These are phyloP conservation scores for Hololepta plana DNA, from an alignment of 2,888 invertebrate species.

Conservation along the genomic window DNA sequence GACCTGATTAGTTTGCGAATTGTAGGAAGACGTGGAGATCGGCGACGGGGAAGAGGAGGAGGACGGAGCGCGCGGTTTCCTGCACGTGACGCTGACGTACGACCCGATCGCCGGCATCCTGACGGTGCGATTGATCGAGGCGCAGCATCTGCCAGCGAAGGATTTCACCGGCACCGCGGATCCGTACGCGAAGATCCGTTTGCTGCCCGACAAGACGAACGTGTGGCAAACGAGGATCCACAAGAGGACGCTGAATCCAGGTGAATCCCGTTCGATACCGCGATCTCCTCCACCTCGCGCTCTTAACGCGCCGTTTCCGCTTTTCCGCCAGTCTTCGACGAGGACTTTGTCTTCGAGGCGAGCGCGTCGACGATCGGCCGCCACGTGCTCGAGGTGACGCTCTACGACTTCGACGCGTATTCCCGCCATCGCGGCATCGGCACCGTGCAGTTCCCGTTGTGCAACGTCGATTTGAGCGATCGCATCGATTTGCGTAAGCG, in stretches of 20 bases:
- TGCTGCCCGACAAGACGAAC: conserved; percentile 39
- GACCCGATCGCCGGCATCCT: conserved; percentile 44
- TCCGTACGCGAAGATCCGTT: conserved; percentile 46
- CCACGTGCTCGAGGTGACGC: conserved; percentile 38
- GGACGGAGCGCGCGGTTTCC: conserved; percentile 38
- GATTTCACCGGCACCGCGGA: conserved; percentile 43
- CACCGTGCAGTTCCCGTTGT: conserved; percentile 35
- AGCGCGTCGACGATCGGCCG: conserved; percentile 31
- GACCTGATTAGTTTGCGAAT: too few relatives aligned
- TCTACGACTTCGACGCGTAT: conserved; percentile 48
- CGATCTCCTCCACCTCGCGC: background rate
- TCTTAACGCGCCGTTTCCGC: background rate
- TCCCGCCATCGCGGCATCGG: conserved; percentile 46
- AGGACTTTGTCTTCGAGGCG: conserved; percentile 49
- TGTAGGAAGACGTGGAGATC: conserved; percentile 5
- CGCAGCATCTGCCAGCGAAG: conserved; percentile 33
- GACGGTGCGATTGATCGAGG: conserved; percentile 44
- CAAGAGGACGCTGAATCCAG: conserved; percentile 43
- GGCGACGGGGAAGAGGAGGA: conserved; percentile 1
- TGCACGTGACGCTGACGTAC: conserved; percentile 41
- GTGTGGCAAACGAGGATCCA: conserved; percentile 45
- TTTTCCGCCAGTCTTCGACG: conserved; percentile 41
- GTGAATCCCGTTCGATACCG: conserved; percentile 22
- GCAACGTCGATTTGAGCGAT: conserved; percentile 35
- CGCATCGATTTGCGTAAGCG: conserved; percentile 35